Base-by-base conservation (phyloP, 2,888 invertebrate genomes). In the Eupeodes latifasciatus region DNA sequence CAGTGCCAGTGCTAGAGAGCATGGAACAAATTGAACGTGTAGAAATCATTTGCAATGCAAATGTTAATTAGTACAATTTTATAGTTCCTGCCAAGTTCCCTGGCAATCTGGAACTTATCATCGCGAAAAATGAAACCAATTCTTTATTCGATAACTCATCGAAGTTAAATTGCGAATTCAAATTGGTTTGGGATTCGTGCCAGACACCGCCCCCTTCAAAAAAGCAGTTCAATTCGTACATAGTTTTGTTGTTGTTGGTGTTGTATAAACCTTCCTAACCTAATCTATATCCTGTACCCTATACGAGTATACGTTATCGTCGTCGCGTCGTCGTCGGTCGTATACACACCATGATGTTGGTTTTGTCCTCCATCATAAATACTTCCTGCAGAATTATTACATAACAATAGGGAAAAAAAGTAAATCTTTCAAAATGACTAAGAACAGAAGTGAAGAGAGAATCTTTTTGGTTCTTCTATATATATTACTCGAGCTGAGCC, bases 121-220 rank as follows among this genome's bases (percentile, higher is more conserved):
- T 44, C 40, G 71, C 66, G n/a, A 74, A 49, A 62, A 72, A 85
- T 72, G 44, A 53, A 51, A 44, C 61, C 55, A 62, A 49, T 64
- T 55, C 66, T 69, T 69, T 78, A 53, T 85, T 81, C 74, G 78
- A 85, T 85, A 86, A 82, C 74, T 86, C 78, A 81, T 81, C 81
- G 77, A 86, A 82, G 74, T 86, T 78, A 69, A 86, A 86, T 86
- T 86, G 62, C 69, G 72, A 82, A 82, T 75, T 78, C 74, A 86
- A 86, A 86, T 86, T 82, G 78, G 82, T 75, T 86, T 78, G 75
- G 85, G 85, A 74, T 74, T 49, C 51, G 85, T 86, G 85, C 81
- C 85, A 86, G 82, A 74, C 62, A 78, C 85, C 72, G 47, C 51
- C 12, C 64, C 3, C 64, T 7, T 12, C 27, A 27, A 16, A 16